A percentile compares a stretch with the other conserved stretches of the same genome.
These are phyloP conservation scores for Enhydra lutris DNA, from an alignment of 2,113 vertebrate genomes.

Conservation along the genomic window DNA sequence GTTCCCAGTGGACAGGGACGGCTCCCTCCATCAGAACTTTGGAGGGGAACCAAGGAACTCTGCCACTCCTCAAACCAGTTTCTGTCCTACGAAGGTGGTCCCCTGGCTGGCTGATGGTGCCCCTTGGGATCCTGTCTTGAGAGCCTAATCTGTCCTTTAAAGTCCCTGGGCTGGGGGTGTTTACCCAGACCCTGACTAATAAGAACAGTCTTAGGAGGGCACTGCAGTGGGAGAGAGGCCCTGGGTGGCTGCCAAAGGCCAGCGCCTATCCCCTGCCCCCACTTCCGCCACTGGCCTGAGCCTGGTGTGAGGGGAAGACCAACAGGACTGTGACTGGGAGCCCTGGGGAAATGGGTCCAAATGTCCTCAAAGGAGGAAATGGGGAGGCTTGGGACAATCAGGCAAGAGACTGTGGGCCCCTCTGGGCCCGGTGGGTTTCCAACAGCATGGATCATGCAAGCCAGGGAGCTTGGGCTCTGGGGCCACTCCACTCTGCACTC, in stretches of 20 bases:
- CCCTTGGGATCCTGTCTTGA: background rate
- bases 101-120: background rate
- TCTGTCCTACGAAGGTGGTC: background rate
- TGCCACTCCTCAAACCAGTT: background rate
- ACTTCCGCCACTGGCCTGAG: background rate
- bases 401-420: background rate
- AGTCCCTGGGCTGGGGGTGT: background rate
- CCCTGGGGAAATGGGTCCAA: background rate
- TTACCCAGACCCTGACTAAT: background rate
- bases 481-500: background rate
- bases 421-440: background rate
- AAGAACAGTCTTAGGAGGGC: background rate
- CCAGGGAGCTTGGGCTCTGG: accelerated
- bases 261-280: background rate
- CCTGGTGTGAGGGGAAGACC: background rate
- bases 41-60: background rate
- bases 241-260: background rate
- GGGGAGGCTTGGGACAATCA: background rate
- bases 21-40: background rate
- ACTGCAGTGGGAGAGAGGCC: background rate
- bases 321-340: accelerated
- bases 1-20: background rate
- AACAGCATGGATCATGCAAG: background rate
- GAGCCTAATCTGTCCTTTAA: background rate
- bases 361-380: background rate